Evolutionary conservation across 2,113 vertebrate species (phyloP).

Genomic region (Plotosus lineatus): DNA sequence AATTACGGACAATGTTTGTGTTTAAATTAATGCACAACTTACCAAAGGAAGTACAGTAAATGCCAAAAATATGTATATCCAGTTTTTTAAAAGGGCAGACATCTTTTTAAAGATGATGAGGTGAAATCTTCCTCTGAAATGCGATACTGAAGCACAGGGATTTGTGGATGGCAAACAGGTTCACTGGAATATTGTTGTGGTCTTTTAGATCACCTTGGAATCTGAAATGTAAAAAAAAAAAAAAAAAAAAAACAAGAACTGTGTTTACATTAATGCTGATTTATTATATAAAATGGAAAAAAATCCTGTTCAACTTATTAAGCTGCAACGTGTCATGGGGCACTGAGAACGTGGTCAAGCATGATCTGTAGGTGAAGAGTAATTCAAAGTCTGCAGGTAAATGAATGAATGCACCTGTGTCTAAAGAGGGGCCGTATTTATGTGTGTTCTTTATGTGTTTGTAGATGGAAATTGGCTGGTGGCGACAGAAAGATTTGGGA

Average conservation of each 20-base stretch:
- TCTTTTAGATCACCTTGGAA: conserved; percentile 35
- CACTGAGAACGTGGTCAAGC: no score
- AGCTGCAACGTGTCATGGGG: no score
- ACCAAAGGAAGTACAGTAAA: conserved; percentile 43
- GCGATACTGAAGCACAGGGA: conserved; percentile 11
- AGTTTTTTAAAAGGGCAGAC: conserved; percentile 40
- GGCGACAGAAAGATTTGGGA: no score
- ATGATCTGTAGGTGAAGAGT: no score
- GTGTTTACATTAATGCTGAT: neutral
- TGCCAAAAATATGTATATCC: conserved; percentile 30
- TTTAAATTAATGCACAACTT: conserved; percentile 4
- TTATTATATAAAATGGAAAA: neutral
- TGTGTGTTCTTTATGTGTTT: no score
- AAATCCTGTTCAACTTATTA: neutral
- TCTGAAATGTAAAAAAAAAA: conserved; percentile 33
- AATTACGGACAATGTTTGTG: no score
- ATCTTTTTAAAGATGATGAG: conserved; percentile 30
- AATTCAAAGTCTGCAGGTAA: no score
- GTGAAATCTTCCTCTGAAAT: conserved; percentile 1
- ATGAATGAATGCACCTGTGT: no score
- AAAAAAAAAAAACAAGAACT: neutral
- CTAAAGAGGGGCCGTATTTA: no score
- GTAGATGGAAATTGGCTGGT: no score
- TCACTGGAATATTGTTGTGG: conserved; percentile 11
- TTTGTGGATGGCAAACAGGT: conserved; percentile 15